phyloP scores from a whole-genome alignment of 2,888 invertebrate genomes.

The Drosophila seclusa region DNA sequence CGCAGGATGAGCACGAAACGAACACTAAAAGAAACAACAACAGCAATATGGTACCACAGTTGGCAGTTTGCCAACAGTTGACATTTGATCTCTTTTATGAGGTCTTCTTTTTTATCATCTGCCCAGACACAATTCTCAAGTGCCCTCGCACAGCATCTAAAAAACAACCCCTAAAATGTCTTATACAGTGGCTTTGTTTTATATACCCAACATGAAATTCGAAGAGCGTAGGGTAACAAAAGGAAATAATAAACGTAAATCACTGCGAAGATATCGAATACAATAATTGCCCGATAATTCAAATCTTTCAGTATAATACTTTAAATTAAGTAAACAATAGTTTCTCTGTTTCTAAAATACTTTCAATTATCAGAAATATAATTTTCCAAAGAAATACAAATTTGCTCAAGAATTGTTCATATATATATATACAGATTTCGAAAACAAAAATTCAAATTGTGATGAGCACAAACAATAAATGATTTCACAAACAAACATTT shows the following conservation, averaged over 20 bases:
- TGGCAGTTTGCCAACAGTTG: constrained; percentile 48
- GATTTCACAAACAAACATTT: not conserved
- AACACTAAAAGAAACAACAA: constrained; percentile 23
- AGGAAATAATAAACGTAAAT: constrained; percentile 1
- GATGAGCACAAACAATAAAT: not conserved
- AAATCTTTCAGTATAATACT: not conserved
- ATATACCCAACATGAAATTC: constrained; percentile 24
- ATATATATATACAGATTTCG: not conserved
- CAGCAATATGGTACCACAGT: constrained; percentile 48
- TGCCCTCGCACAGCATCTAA: constrained; percentile 16
- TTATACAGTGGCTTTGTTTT: constrained; percentile 3
- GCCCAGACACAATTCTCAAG: constrained; percentile 48
- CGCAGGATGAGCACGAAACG: constrained; percentile 23
- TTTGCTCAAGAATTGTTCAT: not conserved
- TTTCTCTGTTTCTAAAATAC: not conserved
- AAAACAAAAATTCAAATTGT: not conserved
- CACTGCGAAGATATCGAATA: constrained; percentile 16
- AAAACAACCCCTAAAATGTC: constrained; percentile 39
- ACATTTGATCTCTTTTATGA: constrained; percentile 78
- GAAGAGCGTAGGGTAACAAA: constrained; percentile 22
- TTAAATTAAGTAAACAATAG: not conserved
- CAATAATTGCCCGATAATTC: not conserved
- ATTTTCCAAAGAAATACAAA: not conserved
- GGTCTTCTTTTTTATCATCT: constrained; percentile 58
- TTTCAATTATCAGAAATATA: not conserved